phyloP scores from a whole-genome alignment of 1,140 invertebrate genomes.

The Pemphigus obesinymphae region DNA sequence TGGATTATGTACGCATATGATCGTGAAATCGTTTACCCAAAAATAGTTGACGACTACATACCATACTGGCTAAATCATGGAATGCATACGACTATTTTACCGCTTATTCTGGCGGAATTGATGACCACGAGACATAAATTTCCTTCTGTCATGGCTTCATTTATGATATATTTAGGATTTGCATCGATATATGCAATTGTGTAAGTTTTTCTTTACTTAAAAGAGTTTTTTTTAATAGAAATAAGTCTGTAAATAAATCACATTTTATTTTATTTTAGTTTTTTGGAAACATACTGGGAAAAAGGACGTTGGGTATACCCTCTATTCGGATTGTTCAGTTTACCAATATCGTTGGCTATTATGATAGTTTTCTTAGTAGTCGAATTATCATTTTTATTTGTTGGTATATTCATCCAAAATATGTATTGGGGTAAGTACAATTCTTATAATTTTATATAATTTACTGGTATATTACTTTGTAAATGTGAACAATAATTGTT shows the following conservation, averaged over 20 bases:
- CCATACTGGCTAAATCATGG: slow-evolving; percentile 67
- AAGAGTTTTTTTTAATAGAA: too few relatives aligned
- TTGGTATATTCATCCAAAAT: slow-evolving; percentile 22
- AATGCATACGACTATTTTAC: slow-evolving; percentile 62
- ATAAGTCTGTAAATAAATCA: too few relatives aligned
- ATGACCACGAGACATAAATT: slow-evolving; percentile 66
- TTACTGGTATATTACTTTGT: too few relatives aligned
- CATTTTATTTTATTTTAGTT: slow-evolving; percentile 3
- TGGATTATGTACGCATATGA: slow-evolving; percentile 64
- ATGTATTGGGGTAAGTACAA: slow-evolving; percentile 28
- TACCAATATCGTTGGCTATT: neutral
- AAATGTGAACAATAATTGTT: too few relatives aligned
- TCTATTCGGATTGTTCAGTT: slow-evolving; percentile 2
- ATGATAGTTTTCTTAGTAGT: neutral
- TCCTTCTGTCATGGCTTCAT: slow-evolving; percentile 51
- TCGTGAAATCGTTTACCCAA: slow-evolving; percentile 64
- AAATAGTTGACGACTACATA: slow-evolving; percentile 57
- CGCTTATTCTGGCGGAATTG: slow-evolving; percentile 67
- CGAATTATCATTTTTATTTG: neutral
- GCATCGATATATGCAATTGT: slow-evolving; percentile 4
- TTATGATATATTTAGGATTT: neutral
- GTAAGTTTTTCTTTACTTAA: slow-evolving; percentile 23
- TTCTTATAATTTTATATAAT: too few relatives aligned
- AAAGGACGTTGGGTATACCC: slow-evolving; percentile 41
- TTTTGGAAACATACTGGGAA: slow-evolving; percentile 26